Conservation (phyloP, 2,888 invertebrate genomes). For the Drosophila prolongata region DNA sequence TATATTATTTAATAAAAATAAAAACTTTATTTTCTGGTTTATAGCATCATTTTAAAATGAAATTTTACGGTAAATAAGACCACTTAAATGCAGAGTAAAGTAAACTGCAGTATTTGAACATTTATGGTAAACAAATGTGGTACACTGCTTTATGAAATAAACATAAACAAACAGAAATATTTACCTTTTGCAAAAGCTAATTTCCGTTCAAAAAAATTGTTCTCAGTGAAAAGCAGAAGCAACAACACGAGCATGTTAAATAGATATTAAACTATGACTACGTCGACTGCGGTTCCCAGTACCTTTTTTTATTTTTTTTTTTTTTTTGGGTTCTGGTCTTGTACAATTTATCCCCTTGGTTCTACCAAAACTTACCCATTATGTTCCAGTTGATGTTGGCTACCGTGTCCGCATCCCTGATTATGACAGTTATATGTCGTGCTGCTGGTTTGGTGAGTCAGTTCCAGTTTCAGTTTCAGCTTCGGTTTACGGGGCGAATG, state of each 20-base stretch:
- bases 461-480: conserved; percentile 4
- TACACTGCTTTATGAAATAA: neutral
- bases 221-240: conserved; percentile 26
- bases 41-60: too few relatives aligned
- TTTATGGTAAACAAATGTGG: conserved; percentile 1
- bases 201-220: neutral
- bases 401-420: conserved; percentile 48
- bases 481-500: conserved; percentile 28
- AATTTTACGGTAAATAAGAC: too few relatives aligned
- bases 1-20: too few relatives aligned
- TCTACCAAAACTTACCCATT: conserved; percentile 7
- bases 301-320: conserved; percentile 27
- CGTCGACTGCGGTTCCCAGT: conserved; percentile 45
- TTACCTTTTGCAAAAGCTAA: neutral
- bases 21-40: too few relatives aligned
- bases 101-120: neutral
- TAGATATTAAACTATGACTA: conserved; percentile 74
- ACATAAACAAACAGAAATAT: conserved; percentile 2
- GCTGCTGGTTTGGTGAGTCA: conserved; percentile 43
- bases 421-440: conserved; percentile 67
- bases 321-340: conserved; percentile 8
- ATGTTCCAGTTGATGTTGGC: conserved; percentile 36
- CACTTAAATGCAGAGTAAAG: too few relatives aligned
- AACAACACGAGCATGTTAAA: conserved; percentile 71
- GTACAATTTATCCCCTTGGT: conserved; percentile 2